Base-by-base conservation (phyloP, 1,140 invertebrate species). In the Stegodyphus mimosarum region DNA sequence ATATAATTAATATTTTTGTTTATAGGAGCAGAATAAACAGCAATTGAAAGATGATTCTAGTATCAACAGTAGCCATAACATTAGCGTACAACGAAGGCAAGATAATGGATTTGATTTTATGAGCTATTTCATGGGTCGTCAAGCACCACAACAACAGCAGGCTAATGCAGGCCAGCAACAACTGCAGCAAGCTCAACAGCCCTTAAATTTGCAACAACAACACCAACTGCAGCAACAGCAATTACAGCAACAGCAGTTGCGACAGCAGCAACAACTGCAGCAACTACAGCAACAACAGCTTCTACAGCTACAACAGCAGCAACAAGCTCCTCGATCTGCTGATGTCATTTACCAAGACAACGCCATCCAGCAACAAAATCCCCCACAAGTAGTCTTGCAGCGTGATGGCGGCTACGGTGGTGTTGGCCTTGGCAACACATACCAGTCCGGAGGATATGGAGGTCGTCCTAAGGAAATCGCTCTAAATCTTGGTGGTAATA, bases 91-190 rank as follows among this genome's bases (percentile, higher is more conserved):
- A 18, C 17, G 74, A 77, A 60, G 83, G 48, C 67, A 78, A 71
- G 81, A 84, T 50, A 70, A 49, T 17, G 75, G 83, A 2, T 86
- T 86, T n/a, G 74, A 78, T 66, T 72, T 86, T 10, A 48, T 86
- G 83, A 86, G 64, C n/a, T 86, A 86, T n/a, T 86, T 86, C 49
- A 17, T 86, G 2, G 64, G 64, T 4, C 7, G 63, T 6, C 18
- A 15, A 15, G 49, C 67, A 48, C n/a, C 33, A 6, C 63, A 53
- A 6, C 81, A 74, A 67, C 64, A 71, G 53, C 55, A 70, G 17
- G 6, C 52, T 49, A 33, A 33, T 49, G 48, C 33, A 33, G 70
- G 9, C 5, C 50, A 74, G 6, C 72, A 63, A 67, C 64, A 63
- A 6, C 75, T 15, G 3, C 33, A 78, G 5, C 6, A 18, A 33